Evolutionary conservation across 2,113 vertebrate genomes (phyloP), one percentile per base, ranked within the genome.

Genomic region (Pteropus alecto): DNA sequence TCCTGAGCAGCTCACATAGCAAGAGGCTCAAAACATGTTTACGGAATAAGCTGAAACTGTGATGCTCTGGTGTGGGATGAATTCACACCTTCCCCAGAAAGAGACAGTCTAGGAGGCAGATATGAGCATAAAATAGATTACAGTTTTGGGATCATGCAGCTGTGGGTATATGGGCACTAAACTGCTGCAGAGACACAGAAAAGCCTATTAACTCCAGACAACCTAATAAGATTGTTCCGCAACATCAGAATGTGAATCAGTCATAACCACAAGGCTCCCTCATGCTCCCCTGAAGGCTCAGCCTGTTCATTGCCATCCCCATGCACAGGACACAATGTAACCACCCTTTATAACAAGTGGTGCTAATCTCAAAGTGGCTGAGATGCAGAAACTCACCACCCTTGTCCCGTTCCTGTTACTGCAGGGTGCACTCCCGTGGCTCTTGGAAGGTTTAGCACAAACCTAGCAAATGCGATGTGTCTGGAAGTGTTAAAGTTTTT

Each of bases 271-370:
- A 13, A 24, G 51, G 21, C 9, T 87, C 46, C 28, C 19, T 16
- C 5, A 6, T 0, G 0, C 16, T 13, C 41, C 54, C 41, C 9
- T 0, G 0, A 76, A 22, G 7, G 58, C 18, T 54, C 60, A 43
- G 41, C 51, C 74, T 41, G 8, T 54, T 73, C 30, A 4, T n/a
- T n/a, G 24, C 14, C 33, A 43, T 12, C 12, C 2, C 9, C 19
- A 10, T 3, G 58, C 19, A 54, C 48, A 33, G 4, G 9, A 33
- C 16, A 24, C n/a, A 60, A 65, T 3, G 61, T 26, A 0, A 30
- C 24, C 51, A 24, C 2, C 1, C 16, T 14, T 26, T 38, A 26
- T 22, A 12, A 54, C 30, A 43, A 30, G 38, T 6, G 48, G 13
- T 58, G 10, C 22, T 74, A 7, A 24, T 46, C 61, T 8, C 70